phyloP scores from a whole-genome alignment of 2,113 vertebrate species.

The Zosterops borbonicus region DNA sequence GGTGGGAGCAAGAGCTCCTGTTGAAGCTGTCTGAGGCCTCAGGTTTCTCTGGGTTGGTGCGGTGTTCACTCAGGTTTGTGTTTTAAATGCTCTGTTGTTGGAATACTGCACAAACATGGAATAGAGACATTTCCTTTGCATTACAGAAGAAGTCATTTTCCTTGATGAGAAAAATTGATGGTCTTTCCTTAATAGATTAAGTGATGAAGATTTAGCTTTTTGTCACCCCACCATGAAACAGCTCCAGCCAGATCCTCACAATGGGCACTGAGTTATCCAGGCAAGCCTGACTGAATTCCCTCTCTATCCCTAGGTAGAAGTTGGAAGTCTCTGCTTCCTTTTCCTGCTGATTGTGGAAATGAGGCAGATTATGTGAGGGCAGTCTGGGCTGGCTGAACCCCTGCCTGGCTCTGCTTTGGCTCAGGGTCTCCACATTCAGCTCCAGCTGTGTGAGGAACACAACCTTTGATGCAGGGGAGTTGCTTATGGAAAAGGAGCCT shows the following conservation, averaged over 20 bases:
- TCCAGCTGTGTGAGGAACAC: not conserved
- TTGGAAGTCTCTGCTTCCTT: not conserved
- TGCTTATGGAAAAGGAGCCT: not conserved
- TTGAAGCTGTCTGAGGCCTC: not conserved
- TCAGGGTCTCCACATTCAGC: not conserved
- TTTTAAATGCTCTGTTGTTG: not conserved
- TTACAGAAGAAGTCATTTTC: not conserved
- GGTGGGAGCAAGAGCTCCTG: not conserved
- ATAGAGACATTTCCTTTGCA: not conserved
- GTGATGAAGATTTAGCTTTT: not conserved
- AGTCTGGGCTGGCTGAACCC: not conserved
- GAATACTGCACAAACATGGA: not conserved
- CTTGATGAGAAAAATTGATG: not conserved
- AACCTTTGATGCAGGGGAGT: not conserved
- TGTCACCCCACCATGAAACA: not conserved
- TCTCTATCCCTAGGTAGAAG: not conserved
- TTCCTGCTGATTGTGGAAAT: not conserved
- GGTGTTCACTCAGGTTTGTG: not conserved
- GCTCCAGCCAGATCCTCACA: not conserved
- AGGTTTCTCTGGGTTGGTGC: not conserved
- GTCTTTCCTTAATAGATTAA: not conserved
- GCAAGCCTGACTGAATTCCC: not conserved
- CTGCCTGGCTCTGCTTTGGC: not conserved
- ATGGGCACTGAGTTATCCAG: not conserved
- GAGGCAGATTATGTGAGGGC: not conserved